Evolutionary conservation across 2,888 invertebrate species (phyloP).

Genomic region (Eumerus sabulonum): DNA sequence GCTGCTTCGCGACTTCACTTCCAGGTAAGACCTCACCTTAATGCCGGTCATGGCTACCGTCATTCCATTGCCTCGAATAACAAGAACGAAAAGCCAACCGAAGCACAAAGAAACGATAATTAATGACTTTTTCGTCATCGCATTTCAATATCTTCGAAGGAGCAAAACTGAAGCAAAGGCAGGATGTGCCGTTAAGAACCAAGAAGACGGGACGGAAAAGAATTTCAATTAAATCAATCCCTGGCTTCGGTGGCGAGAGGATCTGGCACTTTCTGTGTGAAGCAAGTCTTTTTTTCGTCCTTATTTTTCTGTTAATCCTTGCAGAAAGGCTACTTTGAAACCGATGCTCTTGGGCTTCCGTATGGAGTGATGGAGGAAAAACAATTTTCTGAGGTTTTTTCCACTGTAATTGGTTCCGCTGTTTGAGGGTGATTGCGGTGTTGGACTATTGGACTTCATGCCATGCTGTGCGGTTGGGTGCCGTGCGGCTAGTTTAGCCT

Average conservation of each 20-base stretch:
- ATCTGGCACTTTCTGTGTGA: conserved; percentile 1
- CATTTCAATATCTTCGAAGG: conserved; percentile 57
- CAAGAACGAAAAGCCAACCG: conserved; percentile 1
- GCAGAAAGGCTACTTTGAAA: not conserved
- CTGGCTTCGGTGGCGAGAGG: conserved; percentile 14
- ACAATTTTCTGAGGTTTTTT: conserved; percentile 57
- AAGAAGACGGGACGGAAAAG: conserved; percentile 33
- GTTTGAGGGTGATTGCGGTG: conserved; percentile 25
- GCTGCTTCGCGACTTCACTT: conserved; percentile 21
- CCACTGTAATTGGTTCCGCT: conserved; percentile 64
- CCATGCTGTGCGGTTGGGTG: conserved; percentile 4
- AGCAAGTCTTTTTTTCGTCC: conserved; percentile 7
- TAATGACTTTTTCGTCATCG: conserved; percentile 67
- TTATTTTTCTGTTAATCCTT: conserved; percentile 24
- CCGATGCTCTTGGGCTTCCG: not conserved
- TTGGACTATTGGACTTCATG: not conserved
- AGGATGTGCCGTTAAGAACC: no score
- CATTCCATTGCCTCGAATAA: not conserved
- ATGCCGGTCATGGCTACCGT: conserved; percentile 1
- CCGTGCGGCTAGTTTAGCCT: conserved; percentile 50
- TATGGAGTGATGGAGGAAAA: conserved; percentile 15
- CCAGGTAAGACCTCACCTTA: conserved; percentile 13
- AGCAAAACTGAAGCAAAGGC: not conserved
- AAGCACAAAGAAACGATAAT: conserved; percentile 55
- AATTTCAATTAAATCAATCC: conserved; percentile 68